Base-by-base conservation (phyloP, 2,888 invertebrate species). In the Octodonta nipae region DNA sequence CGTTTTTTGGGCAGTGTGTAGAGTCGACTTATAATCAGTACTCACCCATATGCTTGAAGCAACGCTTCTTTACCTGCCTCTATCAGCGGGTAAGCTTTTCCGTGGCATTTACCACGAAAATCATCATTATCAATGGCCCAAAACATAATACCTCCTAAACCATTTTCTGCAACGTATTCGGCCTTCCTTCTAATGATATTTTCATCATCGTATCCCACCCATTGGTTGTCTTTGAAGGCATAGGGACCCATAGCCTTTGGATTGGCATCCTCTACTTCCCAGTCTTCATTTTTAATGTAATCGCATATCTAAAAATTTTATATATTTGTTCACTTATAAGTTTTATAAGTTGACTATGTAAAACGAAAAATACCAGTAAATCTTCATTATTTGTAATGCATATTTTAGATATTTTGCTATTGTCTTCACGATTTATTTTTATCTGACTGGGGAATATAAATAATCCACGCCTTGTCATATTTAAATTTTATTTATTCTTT, bases 41-140 rank as follows among this genome's bases (percentile, higher is more conserved):
- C 64, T 63, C 58, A 82, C 82, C 74, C 73, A 35, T 72, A 64
- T 27, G 71, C 73, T 26, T 70, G 64, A 20, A 78, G 60, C 47
- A 87, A 70, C 0, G 84, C 73, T 54, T 84, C 84, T 56, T 89
- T 89, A 15, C 83, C 89, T 0, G 89, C 86, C 57, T 89, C 89
- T 43, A 91, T 88, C 28, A 92, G 65, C 0, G 91, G 91, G 64
- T 88, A 91, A 0, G 87, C 81, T 54, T 80, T 78, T 14, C 74
- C 80, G 43, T 82, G 82, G 54, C 91, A 91, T 17, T 71, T 73
- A n/a, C 91, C 91, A 28, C 89, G 73, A 68, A 91, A 92, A 55
- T 92, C 91, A 43, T 92, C 91, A 56, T 88, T 91, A 63, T 91
- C 91, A 46, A 92, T 82, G 1, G 89, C 84, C 86, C 86, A 87